phyloP scores from a whole-genome alignment of 1,140 invertebrate genomes.

The Tetranychus urticae region DNA sequence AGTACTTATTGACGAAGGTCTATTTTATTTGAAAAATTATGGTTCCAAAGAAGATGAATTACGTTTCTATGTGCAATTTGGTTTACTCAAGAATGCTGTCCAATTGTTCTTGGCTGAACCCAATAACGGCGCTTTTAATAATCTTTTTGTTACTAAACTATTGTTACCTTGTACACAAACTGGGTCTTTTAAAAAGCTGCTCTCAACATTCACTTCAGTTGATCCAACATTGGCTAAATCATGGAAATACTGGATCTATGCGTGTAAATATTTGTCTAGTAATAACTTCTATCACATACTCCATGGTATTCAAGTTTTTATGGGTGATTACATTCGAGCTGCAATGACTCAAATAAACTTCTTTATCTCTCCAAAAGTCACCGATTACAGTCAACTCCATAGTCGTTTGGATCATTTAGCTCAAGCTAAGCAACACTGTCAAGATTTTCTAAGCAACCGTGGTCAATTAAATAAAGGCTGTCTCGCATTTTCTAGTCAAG shows the following conservation, averaged over 20 bases:
- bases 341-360: slow-evolving; percentile 14
- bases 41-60: slow-evolving; percentile 19
- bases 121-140: neutral
- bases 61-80: slow-evolving; percentile 19
- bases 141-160: slow-evolving; percentile 22
- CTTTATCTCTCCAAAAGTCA: neutral
- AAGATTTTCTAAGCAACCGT: slow-evolving; percentile 6
- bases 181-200: slow-evolving; percentile 18
- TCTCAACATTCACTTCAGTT: slow-evolving; percentile 18
- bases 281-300: slow-evolving; percentile 18
- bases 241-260: slow-evolving; percentile 19
- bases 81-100: slow-evolving; percentile 21
- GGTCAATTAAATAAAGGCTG: slow-evolving; percentile 3
- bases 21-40: slow-evolving; percentile 22
- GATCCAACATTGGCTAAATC: slow-evolving; percentile 20
- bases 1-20: slow-evolving; percentile 6
- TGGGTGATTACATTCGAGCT: slow-evolving; percentile 13
- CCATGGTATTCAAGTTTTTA: slow-evolving; percentile 16
- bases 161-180: slow-evolving; percentile 19
- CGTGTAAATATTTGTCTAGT: slow-evolving; percentile 21
- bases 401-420: slow-evolving; percentile 1
- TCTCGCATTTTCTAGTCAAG: slow-evolving; percentile 5
- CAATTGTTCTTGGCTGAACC: slow-evolving; percentile 16
- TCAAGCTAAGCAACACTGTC: slow-evolving; percentile 8
- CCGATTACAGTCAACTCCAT: neutral